These are phyloP conservation scores for Edolisoma coerulescens DNA, from an alignment of 2,113 vertebrate species.

Conservation along the genomic window DNA sequence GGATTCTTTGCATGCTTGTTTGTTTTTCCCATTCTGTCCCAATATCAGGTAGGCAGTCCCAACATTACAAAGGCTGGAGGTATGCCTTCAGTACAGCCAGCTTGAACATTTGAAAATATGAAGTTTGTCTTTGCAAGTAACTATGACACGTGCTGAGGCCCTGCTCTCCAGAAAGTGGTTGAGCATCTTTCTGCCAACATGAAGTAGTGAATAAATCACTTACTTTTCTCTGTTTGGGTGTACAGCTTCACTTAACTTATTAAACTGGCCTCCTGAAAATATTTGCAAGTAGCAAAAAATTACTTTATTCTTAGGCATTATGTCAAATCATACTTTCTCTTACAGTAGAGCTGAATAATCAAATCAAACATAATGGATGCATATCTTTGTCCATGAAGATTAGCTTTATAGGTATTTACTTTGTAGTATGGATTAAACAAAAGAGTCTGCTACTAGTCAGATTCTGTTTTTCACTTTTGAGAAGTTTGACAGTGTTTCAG, in stretches of 20 bases:
- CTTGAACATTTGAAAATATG: background rate
- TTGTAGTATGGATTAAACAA: background rate
- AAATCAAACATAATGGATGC: background rate
- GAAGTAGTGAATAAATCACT: background rate
- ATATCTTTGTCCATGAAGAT: background rate
- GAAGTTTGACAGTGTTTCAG: background rate
- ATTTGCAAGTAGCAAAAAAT: background rate
- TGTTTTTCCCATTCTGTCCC: background rate
- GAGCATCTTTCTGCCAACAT: background rate
- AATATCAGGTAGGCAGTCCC: background rate
- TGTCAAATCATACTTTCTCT: background rate
- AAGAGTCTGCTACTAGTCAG: background rate
- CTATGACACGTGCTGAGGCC: rapidly evolving
- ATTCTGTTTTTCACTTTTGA: background rate
- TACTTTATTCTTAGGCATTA: background rate
- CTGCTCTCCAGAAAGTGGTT: background rate
- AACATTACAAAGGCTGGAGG: background rate
- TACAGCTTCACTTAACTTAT: background rate
- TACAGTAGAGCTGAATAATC: background rate
- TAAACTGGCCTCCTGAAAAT: background rate
- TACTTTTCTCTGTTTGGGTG: background rate
- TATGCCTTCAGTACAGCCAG: background rate
- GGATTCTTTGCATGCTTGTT: too few species aligned
- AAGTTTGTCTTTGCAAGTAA: background rate
- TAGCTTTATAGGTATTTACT: background rate